These are phyloP conservation scores for Aporophyla lueneburgensis DNA, from an alignment of 2,888 invertebrate genomes.

Conservation along the genomic window DNA sequence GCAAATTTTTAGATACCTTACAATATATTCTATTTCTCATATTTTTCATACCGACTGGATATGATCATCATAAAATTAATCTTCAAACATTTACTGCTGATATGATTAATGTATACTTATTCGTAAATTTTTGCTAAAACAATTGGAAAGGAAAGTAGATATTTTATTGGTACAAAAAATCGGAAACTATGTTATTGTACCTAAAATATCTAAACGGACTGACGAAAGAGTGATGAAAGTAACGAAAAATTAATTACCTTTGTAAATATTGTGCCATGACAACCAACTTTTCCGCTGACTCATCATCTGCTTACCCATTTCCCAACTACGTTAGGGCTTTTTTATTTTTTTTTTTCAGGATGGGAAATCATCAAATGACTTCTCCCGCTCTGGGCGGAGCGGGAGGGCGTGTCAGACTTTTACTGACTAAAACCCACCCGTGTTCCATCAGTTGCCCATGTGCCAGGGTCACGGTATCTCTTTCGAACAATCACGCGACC, in stretches of 20 bases:
- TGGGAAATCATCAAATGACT: too few species aligned
- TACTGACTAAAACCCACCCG: too few species aligned
- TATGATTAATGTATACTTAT: too few species aligned
- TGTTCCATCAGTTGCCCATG: too few species aligned
- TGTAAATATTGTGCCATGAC: background rate
- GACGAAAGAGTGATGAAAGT: background rate
- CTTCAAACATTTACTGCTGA: background rate
- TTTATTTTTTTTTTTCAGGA: too few species aligned
- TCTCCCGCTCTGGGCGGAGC: too few species aligned
- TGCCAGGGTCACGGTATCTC: too few species aligned
- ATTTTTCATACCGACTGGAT: background rate
- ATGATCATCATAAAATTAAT: background rate
- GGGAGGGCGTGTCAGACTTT: too few species aligned
- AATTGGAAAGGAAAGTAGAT: too few species aligned
- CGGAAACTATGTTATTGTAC: background rate
- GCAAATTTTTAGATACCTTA: too few species aligned
- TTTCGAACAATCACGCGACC: too few species aligned
- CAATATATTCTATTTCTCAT: background rate
- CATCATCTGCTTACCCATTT: conserved; percentile 3
- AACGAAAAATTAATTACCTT: background rate
- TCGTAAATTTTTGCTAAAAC: background rate
- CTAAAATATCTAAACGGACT: background rate
- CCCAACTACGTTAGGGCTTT: too few species aligned
- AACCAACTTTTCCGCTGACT: background rate
- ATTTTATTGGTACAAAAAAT: background rate